Base-by-base conservation (phyloP, 1,140 invertebrate genomes). In the Mycetomoellerius zeteki region DNA sequence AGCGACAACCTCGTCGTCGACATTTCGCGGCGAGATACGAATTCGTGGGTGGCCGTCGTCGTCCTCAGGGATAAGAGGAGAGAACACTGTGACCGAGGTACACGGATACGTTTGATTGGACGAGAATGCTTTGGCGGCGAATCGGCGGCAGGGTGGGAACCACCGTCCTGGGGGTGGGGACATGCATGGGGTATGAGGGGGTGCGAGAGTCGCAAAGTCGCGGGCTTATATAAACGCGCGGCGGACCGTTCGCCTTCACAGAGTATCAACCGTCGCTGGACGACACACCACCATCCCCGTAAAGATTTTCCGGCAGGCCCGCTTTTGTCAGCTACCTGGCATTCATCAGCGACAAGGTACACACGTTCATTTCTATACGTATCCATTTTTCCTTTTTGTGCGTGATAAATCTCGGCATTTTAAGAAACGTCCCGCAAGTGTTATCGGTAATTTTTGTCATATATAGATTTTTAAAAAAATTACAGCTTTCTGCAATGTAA, bases 211-310 rank as follows among this genome's bases (percentile, higher is more conserved):
- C 85, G 89, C 71, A 78, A 91, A 91, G 77, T 87, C 86, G 88
- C 86, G 84, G 87, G 87, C 91, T 92, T 93, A 93, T 93, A 93
- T 93, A 93, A 93, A 93, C 90, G 91, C 67, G n/a, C 56, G 30
- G 54, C 69, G 72, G 58, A 69, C 72, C 64, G 47, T 87, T 76
- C 67, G 60, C 78, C 73, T 65, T 90, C 90, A 82, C 92, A 93
- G 91, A 91, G 33, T 43, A 75, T 72, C 54, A 72, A 78, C 50
- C 87, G 78, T 86, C 80, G 62, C 47, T 62, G 72, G 78, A 86
- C 76, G 71, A 88, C 80, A 47, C 24, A 67, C 65, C 52, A 52
- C 54, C 60, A 62, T 78, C 56, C 19, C 27, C n/a, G 54, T 37
- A 69, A 60, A 88, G 6, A 30, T 19, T 12, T 33, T 21, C 47